A percentile compares a stretch with the other conserved stretches of the same genome.
Conservation (phyloP, 1,140 invertebrate species). For the Drosophila serrata region DNA sequence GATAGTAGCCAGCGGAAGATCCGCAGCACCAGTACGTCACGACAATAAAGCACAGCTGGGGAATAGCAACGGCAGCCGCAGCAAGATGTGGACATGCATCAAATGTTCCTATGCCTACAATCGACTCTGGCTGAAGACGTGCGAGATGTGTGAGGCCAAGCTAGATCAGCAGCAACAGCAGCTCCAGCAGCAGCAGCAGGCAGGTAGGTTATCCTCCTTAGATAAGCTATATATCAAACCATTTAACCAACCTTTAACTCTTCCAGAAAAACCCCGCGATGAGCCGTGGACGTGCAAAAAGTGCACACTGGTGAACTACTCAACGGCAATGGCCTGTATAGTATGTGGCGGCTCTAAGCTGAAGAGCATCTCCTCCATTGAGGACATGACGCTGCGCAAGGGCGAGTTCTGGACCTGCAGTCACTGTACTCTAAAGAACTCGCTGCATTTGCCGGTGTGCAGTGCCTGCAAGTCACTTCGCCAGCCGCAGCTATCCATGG, state of each 20-base stretch:
- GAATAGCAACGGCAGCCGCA: slow-evolving; percentile 75
- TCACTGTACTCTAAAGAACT: slow-evolving; percentile 94
- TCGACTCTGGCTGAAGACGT: slow-evolving; percentile 90
- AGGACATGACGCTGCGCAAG: slow-evolving; percentile 90
- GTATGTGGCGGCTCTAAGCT: slow-evolving; percentile 94
- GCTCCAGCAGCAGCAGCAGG: slow-evolving; percentile 85
- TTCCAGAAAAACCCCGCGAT: slow-evolving; percentile 50
- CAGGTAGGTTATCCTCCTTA: slow-evolving; percentile 17
- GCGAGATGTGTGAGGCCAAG: slow-evolving; percentile 92
- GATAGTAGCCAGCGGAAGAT: slow-evolving; percentile 15
- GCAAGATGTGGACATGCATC: slow-evolving; percentile 93
- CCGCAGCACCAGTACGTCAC: slow-evolving; percentile 52
- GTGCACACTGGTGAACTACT: slow-evolving; percentile 93
- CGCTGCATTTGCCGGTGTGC: slow-evolving; percentile 89
- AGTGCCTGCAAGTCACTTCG: slow-evolving; percentile 90
- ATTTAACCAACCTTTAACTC: not conserved
- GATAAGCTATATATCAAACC: not conserved
- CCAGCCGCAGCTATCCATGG: slow-evolving; percentile 49
- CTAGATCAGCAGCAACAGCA: slow-evolving; percentile 87
- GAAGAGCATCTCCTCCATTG: slow-evolving; percentile 88
- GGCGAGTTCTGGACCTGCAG: slow-evolving; percentile 92
- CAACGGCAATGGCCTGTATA: slow-evolving; percentile 89
- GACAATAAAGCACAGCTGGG: slow-evolving; percentile 74
- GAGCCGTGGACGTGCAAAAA: slow-evolving; percentile 94
- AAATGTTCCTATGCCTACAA: slow-evolving; percentile 96